Evolutionary conservation across 2,888 invertebrate genomes (phyloP).

Genomic region (Phengaris alcon): DNA sequence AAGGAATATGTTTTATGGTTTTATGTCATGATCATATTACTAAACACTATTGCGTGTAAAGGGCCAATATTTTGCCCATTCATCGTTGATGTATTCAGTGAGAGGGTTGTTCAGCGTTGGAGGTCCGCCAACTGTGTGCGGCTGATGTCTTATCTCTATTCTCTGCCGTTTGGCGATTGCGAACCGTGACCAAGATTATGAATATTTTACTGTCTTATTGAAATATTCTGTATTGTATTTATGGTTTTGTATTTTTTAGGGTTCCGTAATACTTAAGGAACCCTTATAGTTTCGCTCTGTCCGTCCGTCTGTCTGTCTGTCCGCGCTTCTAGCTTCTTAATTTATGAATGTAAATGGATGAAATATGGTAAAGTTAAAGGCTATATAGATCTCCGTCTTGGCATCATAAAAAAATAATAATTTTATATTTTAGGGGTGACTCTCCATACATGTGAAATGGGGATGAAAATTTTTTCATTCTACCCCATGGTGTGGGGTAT

Average conservation of each 20-base stretch:
- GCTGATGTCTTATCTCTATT: conserved; percentile 23
- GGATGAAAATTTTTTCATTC: no score
- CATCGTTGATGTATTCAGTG: neutral
- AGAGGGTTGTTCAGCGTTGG: conserved; percentile 19
- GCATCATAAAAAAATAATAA: no score
- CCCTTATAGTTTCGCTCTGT: no score
- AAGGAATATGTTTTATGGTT: neutral
- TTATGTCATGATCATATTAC: conserved; percentile 19
- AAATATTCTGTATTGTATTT: conserved; percentile 3
- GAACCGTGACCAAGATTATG: neutral
- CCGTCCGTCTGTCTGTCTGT: no score
- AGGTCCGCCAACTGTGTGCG: conserved; percentile 22
- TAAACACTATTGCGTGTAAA: conserved; percentile 32
- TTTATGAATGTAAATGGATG: no score
- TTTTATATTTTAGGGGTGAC: no score
- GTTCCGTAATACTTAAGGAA: no score
- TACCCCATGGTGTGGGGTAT: no score
- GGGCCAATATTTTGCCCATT: conserved; percentile 34
- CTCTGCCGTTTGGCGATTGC: conserved; percentile 2
- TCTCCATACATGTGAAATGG: no score
- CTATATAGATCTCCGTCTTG: no score
- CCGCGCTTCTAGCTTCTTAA: no score
- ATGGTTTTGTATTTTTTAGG: neutral
- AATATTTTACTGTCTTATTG: conserved; percentile 15
- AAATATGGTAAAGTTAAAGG: no score